Evolutionary conservation across 2,113 vertebrate genomes (phyloP).

Genomic region (Channa maculata): DNA sequence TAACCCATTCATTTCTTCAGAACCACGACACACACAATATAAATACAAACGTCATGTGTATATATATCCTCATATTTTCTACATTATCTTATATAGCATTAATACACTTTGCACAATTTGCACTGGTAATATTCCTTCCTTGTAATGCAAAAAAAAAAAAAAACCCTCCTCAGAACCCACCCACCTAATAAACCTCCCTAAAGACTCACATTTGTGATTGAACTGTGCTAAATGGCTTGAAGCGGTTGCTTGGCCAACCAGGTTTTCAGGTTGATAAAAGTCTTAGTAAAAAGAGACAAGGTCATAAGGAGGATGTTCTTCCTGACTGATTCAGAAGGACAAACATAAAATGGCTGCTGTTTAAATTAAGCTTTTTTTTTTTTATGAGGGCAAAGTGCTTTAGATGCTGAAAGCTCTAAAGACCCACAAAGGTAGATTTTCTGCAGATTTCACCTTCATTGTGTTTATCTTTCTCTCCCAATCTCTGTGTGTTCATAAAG

Average conservation of each 20-base stretch:
- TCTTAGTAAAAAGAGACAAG: conserved; percentile 53
- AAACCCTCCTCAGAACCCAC: neutral
- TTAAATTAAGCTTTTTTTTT: conserved; percentile 38
- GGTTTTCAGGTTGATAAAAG: conserved; percentile 57
- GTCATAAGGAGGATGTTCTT: conserved; percentile 44
- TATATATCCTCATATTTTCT: neutral
- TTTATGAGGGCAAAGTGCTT: neutral
- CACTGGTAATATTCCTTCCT: no score
- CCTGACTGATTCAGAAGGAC: conserved; percentile 29
- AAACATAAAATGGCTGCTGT: conserved; percentile 41
- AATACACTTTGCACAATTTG: no score
- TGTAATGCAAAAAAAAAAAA: no score
- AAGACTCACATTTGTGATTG: conserved; percentile 25
- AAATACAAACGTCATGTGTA: neutral
- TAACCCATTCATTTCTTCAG: neutral
- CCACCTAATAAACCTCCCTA: conserved; percentile 18
- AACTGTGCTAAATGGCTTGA: neutral
- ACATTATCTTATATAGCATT: neutral
- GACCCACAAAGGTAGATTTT: neutral
- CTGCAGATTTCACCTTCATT: neutral
- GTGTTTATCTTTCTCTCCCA: neutral
- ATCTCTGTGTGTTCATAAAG: conserved; percentile 10
- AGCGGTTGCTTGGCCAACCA: conserved; percentile 41
- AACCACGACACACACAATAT: neutral
- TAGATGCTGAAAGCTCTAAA: conserved; percentile 11